Conservation (phyloP, 2,113 vertebrate species). For the Lepisosteus oculatus region DNA sequence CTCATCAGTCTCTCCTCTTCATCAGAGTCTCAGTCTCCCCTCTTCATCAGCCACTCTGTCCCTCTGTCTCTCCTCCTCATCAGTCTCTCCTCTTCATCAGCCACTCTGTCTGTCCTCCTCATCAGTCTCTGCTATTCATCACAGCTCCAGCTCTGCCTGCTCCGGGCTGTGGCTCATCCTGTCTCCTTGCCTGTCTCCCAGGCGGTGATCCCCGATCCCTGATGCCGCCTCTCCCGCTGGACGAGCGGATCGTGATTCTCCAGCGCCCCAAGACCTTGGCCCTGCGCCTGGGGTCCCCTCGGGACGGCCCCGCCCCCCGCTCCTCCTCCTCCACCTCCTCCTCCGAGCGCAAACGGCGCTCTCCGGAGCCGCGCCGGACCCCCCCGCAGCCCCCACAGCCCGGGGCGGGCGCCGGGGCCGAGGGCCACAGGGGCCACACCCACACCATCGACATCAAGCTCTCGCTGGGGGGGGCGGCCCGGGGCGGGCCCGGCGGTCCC, state of each 20-base stretch:
- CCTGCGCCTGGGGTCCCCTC: slow-evolving; percentile 60
- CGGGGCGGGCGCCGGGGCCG: slow-evolving; percentile 35
- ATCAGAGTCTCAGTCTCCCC: too few relatives aligned
- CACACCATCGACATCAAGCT: slow-evolving; percentile 69
- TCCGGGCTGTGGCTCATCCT: neutral
- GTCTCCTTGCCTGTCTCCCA: neutral
- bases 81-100: too few relatives aligned
- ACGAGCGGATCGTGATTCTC: slow-evolving; percentile 78
- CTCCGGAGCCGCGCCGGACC: slow-evolving; percentile 7
- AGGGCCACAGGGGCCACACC: slow-evolving; percentile 44
- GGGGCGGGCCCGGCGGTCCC: neutral
- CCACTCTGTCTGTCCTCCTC: too few relatives aligned
- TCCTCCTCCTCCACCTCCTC: slow-evolving; percentile 32
- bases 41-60: neutral
- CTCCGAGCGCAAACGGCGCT: neutral
- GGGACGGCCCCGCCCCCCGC: slow-evolving; percentile 46
- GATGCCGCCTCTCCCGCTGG: slow-evolving; percentile 82
- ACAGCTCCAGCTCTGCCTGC: neutral
- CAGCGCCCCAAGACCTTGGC: slow-evolving; percentile 69
- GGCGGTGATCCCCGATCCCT: slow-evolving; percentile 38
- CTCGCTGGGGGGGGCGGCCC: slow-evolving; percentile 41
- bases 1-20: too few relatives aligned
- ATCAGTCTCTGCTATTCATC: too few relatives aligned
- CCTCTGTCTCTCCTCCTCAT: too few relatives aligned
- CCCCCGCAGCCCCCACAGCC: slow-evolving; percentile 42